Evolutionary conservation across 1,140 invertebrate genomes (phyloP).

Genomic region (Samia ricini): DNA sequence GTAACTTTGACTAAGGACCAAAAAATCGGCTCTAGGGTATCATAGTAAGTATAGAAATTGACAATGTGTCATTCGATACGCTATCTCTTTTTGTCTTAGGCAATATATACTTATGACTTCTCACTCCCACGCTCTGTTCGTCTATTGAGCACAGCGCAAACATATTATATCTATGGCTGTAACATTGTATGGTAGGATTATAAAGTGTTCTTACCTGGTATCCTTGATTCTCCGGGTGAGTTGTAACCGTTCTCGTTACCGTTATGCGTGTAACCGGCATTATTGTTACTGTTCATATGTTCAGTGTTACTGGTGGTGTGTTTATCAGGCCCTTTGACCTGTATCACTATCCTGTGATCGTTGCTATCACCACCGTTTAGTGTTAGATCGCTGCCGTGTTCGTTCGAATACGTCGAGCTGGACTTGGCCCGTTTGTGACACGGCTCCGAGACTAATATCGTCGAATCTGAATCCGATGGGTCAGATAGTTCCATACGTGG

Average conservation of each 20-base stretch:
- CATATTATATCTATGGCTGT: no score
- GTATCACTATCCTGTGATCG: constrained; percentile 86
- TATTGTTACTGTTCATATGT: constrained; percentile 61
- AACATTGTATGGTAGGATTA: no score
- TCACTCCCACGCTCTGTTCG: no score
- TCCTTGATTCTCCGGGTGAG: constrained; percentile 59
- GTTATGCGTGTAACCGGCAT: constrained; percentile 52
- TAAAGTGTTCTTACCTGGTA: constrained; percentile 72
- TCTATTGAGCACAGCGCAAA: no score
- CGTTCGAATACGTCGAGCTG: constrained; percentile 61
- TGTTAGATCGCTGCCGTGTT: constrained; percentile 70
- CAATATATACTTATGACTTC: no score
- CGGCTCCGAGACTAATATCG: constrained; percentile 86
- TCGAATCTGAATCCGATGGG: constrained; percentile 91
- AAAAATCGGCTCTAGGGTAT: no score
- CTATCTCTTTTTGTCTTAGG: no score
- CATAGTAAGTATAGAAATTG: no score
- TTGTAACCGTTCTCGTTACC: constrained; percentile 65
- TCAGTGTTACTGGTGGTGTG: constrained; percentile 62
- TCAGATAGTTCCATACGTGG: constrained; percentile 91
- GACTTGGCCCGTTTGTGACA: constrained; percentile 81
- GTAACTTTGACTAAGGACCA: no score
- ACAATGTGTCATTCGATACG: no score
- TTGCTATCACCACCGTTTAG: constrained; percentile 78
- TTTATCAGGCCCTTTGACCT: constrained; percentile 87